A percentile compares a stretch with the other conserved stretches of the same genome.
These are phyloP conservation scores for Cydia amplana DNA, from an alignment of 1,140 invertebrate genomes.

Conservation along the genomic window DNA sequence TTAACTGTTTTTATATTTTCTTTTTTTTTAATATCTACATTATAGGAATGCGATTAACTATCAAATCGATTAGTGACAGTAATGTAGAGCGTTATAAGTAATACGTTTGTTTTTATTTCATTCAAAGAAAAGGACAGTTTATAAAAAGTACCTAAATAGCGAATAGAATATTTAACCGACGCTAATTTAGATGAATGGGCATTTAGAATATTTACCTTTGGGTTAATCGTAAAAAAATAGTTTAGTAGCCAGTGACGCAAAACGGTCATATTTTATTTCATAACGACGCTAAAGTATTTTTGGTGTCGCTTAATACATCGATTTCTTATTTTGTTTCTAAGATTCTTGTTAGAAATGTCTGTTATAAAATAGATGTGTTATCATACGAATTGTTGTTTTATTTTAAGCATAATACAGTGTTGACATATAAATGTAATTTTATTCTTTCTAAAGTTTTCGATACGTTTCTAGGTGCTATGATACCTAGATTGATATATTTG, in stretches of 20 bases:
- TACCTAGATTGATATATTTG: not conserved
- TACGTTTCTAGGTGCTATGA: no score
- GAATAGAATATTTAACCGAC: not conserved
- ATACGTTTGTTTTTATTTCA: not conserved
- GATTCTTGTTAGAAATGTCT: not conserved
- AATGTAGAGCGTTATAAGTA: no score
- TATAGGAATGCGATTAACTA: no score
- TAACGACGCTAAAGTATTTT: not conserved
- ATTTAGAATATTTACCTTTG: slow-evolving; percentile 12
- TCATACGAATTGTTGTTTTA: no score
- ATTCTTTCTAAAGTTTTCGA: not conserved
- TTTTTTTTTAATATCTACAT: no score
- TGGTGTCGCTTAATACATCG: not conserved
- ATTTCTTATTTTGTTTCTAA: not conserved
- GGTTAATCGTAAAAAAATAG: not conserved
- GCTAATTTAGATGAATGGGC: slow-evolving; percentile 7
- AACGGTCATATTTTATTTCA: not conserved
- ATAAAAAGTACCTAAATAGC: not conserved
- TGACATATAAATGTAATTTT: no score
- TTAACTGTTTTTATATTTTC: no score
- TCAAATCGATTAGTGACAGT: no score
- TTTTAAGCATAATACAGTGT: no score
- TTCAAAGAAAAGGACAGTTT: not conserved
- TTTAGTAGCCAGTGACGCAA: slow-evolving; percentile 9
- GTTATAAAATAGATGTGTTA: not conserved